phyloP scores from a whole-genome alignment of 2,888 invertebrate genomes.

The Xestia rhomboidea region DNA sequence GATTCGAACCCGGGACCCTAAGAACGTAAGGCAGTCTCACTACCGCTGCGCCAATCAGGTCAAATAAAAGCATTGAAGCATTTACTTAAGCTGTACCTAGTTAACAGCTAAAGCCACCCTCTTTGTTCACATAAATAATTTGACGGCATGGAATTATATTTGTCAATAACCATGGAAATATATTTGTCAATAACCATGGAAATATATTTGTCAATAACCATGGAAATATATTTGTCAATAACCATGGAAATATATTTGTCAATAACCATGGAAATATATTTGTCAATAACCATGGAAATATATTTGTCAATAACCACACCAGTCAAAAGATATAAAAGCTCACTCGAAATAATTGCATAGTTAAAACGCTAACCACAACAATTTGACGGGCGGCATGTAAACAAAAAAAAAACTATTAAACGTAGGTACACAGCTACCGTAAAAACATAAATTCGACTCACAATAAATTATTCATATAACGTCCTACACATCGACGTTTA shows the following conservation, averaged over 20 bases:
- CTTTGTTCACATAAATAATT: not conserved
- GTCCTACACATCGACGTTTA: conserved; percentile 45
- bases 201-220: too few species aligned
- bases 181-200: too few species aligned
- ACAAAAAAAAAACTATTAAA: conserved; percentile 57
- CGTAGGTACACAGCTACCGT: conserved; percentile 4
- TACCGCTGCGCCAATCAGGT: too few species aligned
- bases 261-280: too few species aligned
- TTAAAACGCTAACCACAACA: conserved; percentile 37
- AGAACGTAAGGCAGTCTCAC: too few species aligned
- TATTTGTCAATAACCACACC: not conserved
- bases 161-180: too few species aligned
- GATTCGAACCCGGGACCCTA: too few species aligned
- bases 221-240: too few species aligned
- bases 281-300: too few species aligned
- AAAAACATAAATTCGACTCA: conserved; percentile 36
- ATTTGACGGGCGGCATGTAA: conserved; percentile 27
- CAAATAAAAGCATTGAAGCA: not conserved
- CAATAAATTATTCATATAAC: conserved; percentile 63
- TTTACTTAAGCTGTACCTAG: not conserved
- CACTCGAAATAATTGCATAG: conserved; percentile 18
- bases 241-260: too few species aligned
- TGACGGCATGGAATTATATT: not conserved
- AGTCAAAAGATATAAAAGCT: not conserved
- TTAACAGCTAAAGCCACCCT: not conserved